Evolutionary conservation across 1,140 invertebrate genomes (phyloP).

Genomic region (Vanessa tameamea): DNA sequence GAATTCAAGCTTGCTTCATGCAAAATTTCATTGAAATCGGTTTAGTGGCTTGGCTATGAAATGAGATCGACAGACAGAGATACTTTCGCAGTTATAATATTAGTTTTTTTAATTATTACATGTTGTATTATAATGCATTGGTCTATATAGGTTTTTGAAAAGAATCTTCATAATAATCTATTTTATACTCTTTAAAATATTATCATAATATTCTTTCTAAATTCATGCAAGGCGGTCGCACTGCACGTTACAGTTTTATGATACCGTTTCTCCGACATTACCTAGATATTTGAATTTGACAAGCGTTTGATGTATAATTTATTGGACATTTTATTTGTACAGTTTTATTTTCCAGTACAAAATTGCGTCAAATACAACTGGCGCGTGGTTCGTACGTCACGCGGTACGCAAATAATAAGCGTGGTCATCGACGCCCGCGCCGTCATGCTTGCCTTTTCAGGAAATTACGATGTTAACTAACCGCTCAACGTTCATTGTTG

Average conservation of each 20-base stretch:
- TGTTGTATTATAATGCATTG: too few relatives aligned
- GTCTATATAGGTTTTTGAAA: too few relatives aligned
- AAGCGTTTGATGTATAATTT: conserved; percentile 39
- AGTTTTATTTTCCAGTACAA: conserved; percentile 10
- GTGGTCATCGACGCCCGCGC: conserved; percentile 21
- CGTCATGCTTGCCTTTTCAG: conserved; percentile 34
- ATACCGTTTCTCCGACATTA: background rate
- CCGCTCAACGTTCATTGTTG: background rate
- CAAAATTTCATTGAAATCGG: too few relatives aligned
- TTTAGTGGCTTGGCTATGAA: too few relatives aligned
- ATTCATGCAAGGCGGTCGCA: too few relatives aligned
- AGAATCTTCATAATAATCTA: too few relatives aligned
- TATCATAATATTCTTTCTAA: too few relatives aligned
- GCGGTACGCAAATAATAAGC: conserved; percentile 35
- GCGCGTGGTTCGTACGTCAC: conserved; percentile 34
- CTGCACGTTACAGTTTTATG: background rate
- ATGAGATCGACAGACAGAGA: too few relatives aligned
- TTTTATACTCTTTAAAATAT: too few relatives aligned
- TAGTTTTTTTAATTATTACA: too few relatives aligned
- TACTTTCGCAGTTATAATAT: too few relatives aligned
- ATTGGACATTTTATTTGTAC: conserved; percentile 23
- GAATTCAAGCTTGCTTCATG: too few relatives aligned
- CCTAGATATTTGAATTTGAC: conserved; percentile 29
- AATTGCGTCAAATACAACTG: conserved; percentile 25
- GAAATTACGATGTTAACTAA: conserved; percentile 25